Evolutionary conservation across 92 coral and sea anemone species (phyloP).

Genomic region (Palythoa grandis): DNA sequence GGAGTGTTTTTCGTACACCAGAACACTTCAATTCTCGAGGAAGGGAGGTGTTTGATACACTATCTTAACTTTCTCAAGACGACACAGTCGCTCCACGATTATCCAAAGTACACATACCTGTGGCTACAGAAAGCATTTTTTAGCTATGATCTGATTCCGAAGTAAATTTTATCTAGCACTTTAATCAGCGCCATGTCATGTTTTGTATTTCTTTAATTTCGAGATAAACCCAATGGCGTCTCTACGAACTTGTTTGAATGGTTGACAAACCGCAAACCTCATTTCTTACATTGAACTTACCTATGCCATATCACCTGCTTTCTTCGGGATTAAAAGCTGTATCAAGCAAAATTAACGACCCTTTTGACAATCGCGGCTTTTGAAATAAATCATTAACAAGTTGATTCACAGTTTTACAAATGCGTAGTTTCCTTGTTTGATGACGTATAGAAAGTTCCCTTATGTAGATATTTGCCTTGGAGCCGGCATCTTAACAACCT

Average conservation of each 20-base stretch:
- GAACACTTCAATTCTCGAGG: not conserved
- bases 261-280: not conserved
- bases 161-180: slow-evolving; percentile 11
- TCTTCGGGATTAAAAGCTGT: not conserved
- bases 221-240: not conserved
- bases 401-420: not conserved
- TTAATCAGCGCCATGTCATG: slow-evolving; percentile 4
- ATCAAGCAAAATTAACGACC: slow-evolving; percentile 1
- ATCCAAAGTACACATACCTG: not conserved
- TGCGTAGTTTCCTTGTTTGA: no score
- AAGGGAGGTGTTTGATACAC: not conserved
- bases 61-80: not conserved
- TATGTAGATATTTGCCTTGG: no score
- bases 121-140: slow-evolving; percentile 7
- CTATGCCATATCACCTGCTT: not conserved
- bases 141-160: not conserved
- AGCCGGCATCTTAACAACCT: no score
- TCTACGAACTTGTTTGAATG: not conserved
- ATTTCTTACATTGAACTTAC: not conserved
- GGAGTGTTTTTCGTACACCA: not conserved
- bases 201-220: not conserved
- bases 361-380: slow-evolving; percentile 1
- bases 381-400: not conserved
- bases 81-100: not conserved
- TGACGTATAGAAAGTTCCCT: no score